Percentiles rank a stretch among this genome's conserved stretches.
phyloP scores from a whole-genome alignment of 2,113 vertebrate genomes.

The Diphyllodes magnificus region DNA sequence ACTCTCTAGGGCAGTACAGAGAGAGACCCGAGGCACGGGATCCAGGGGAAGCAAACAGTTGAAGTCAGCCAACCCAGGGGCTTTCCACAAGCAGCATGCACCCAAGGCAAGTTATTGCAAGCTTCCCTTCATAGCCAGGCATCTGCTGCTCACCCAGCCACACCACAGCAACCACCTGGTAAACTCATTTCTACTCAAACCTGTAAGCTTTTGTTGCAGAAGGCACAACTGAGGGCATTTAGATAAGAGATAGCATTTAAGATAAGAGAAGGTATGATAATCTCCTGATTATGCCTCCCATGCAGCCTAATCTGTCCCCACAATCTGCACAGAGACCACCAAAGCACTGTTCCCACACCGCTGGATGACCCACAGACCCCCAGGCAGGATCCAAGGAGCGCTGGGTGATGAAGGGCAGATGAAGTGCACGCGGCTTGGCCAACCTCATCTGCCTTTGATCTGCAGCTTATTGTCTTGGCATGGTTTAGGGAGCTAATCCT shows the following conservation, averaged over 20 bases:
- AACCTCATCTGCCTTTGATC: neutral
- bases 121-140: neutral
- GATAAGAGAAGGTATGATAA: neutral
- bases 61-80: neutral
- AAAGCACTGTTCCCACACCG: neutral
- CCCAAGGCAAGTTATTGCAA: neutral
- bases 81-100: neutral
- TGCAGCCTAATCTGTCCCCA: neutral
- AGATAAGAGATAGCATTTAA: neutral
- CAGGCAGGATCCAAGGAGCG: neutral
- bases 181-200: neutral
- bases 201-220: neutral
- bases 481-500: neutral
- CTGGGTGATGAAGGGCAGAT: neutral
- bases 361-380: neutral
- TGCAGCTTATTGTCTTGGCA: neutral
- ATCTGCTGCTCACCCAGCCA: neutral
- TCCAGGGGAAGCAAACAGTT: neutral
- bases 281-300: neutral
- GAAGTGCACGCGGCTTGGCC: neutral
- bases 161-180: neutral
- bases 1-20: neutral
- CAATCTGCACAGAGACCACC: neutral
- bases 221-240: neutral
- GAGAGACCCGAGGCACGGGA: rapidly evolving